These are phyloP conservation scores for Sparidentex hasta DNA, from an alignment of 2,797 vertebrate species.

Conservation along the genomic window DNA sequence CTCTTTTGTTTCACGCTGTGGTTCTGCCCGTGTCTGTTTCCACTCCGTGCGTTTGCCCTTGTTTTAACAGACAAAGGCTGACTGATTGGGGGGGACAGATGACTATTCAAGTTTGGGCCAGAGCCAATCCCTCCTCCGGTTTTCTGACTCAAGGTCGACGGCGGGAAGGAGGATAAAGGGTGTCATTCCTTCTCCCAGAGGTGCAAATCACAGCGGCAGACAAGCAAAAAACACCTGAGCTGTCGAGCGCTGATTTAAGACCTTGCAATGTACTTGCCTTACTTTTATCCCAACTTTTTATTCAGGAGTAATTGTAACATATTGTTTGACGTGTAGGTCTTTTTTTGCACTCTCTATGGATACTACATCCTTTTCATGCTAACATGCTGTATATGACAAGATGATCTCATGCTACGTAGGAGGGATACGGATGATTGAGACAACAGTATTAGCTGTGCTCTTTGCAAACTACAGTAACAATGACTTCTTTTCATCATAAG, in stretches of 20 bases:
- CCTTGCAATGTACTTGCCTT: conserved; percentile 48
- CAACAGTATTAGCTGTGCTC: neutral
- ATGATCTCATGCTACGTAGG: neutral
- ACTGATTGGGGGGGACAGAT: conserved; percentile 80
- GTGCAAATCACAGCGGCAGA: conserved; percentile 72
- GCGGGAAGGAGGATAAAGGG: conserved; percentile 56
- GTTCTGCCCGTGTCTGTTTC: conserved; percentile 44
- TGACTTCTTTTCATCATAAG: neutral
- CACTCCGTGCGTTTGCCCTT: conserved; percentile 59
- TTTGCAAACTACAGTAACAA: neutral
- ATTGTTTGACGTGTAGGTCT: neutral
- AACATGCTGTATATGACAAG: neutral
- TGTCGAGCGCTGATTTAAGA: conserved; percentile 62
- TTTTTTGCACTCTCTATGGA: neutral
- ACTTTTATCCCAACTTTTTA: conserved; percentile 54
- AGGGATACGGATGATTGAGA: neutral
- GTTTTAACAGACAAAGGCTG: conserved; percentile 55
- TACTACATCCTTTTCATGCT: neutral
- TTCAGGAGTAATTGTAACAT: conserved; percentile 23
- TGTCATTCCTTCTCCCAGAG: conserved; percentile 68
- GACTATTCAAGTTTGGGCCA: conserved; percentile 77
- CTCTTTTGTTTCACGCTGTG: conserved; percentile 52
- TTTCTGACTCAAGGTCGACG: conserved; percentile 72
- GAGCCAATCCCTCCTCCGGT: conserved; percentile 64
- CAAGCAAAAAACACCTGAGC: conserved; percentile 70